Base-by-base conservation (phyloP, 92 coral and sea anemone species). In the Micromussa lordhowensis region DNA sequence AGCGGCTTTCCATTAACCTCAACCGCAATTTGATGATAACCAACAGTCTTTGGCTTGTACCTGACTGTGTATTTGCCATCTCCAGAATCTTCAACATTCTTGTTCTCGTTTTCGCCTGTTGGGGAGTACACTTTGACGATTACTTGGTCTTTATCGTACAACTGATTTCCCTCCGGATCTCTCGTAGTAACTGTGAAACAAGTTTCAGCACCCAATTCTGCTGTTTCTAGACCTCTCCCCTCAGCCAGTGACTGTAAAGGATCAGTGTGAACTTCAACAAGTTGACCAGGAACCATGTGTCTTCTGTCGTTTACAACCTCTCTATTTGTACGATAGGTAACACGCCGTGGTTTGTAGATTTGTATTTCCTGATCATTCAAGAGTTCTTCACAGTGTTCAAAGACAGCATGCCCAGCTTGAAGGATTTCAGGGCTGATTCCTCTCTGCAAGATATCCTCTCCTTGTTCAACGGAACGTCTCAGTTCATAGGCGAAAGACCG, bases 71-170 rank as follows among this genome's bases (percentile, higher is more conserved):
- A 76, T 9, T 12, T 49, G 1, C 91, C 91, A 78, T 91, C 91
- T 64, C 66, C 82, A 57, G 87, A 86, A 80, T 91, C 91, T 55
- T 86, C 87, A 22, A 86, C 72, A 1, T 66, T 53, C 57, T 3
- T 30, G 24, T 26, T 24, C 31, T 66, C 72, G 12, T 66, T 32
- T 69, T 75, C 74, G 8, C 87, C 82, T 8, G 66, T 57, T 68
- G 88, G 91, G 66, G 68, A 83, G 21, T 72, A 48, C 31, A 91
- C 54, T 19, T 81, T 61, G 40, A 82, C 91, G 17, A 85, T 86
- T 73, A 91, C 81, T 78, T 75, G 57, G 51, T 91, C 88, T 0
- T 87, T 84, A 54, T 91, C 84, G 64, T 91, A 87, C 82, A 86
- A 87, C 88, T 81, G 83, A 3, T 48, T 48, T 13, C 80, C 72